phyloP scores from a whole-genome alignment of 2,113 vertebrate genomes.

The Ptyas mucosa region DNA sequence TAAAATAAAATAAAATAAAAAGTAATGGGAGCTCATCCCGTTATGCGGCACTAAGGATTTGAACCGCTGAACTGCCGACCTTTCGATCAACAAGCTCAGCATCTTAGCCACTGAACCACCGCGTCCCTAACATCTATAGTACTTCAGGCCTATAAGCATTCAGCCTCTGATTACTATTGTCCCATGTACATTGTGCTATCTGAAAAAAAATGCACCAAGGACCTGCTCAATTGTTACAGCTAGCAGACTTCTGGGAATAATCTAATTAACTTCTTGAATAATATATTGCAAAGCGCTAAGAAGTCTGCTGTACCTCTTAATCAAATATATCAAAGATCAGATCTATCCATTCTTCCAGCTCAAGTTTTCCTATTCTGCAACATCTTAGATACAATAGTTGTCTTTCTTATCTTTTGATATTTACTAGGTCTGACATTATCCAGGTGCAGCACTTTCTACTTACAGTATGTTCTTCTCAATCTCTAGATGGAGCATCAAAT shows the following conservation, averaged over 20 bases:
- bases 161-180: not conserved
- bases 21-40: too few relatives aligned
- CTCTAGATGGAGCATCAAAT: not conserved
- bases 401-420: not conserved
- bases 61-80: too few relatives aligned
- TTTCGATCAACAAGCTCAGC: too few relatives aligned
- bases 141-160: not conserved
- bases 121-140: not conserved
- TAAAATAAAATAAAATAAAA: too few relatives aligned
- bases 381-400: not conserved
- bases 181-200: not conserved
- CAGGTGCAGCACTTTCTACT: not conserved
- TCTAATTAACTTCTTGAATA: not conserved
- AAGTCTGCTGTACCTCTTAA: not conserved
- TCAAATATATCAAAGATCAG: not conserved
- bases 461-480: not conserved
- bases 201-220: not conserved
- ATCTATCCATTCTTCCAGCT: not conserved
- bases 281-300: not conserved
- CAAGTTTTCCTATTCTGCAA: not conserved
- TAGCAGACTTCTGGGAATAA: not conserved
- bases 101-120: too few relatives aligned
- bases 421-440: not conserved
- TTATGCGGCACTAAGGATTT: too few relatives aligned
- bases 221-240: not conserved